Base-by-base conservation (phyloP, 2,797 vertebrate species). In the Sciurus vulgaris region DNA sequence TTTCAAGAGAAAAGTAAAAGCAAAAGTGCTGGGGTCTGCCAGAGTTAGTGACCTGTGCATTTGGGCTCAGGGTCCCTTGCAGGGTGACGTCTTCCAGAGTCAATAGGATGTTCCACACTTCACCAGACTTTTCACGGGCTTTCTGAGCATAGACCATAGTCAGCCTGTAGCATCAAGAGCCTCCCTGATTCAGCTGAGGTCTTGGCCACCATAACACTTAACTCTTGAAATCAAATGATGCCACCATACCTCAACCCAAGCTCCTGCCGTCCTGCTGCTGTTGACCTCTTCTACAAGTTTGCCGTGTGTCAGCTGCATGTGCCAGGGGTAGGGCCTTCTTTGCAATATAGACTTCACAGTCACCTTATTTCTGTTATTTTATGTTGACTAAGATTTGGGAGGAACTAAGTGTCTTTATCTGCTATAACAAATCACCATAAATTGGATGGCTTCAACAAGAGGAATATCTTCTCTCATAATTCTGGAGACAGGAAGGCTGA, bases 81-180 rank as follows among this genome's bases (percentile, higher is more conserved):
- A 83, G n/a, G 30, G 17, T 76, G 33, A 3, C 30, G 83, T 94
- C 47, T 89, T 83, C 38, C 30, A 91, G 93, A 82, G n/a, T 67
- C 69, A 38, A 35, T 26, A 38, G 38, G 13, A 82, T 93, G 65
- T 24, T 65, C 54, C 17, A 35, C 5, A 73, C 1, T n/a, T 22
- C 13, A 49, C 38, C 69, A 73, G 49, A 22, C 2, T 26, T 24
- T n/a, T 69, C 78, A 65, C 3, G 89, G 79, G 11, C 22, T 67
- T 5, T 61, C 35, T 89, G 26, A 89, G 5, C 24, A 89, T 44
- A 91, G 26, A 85, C 22, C 9, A 76, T 0, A 59, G 30, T 41
- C 41, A 61, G 47, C 18, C 38, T 56, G 38, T 2, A 44, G 2
- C 26, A 79, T 73, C 56, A 70, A 76, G 49, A 22, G 54, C 54